phyloP scores from a whole-genome alignment of 2,888 invertebrate species.

The Rutpela maculata region DNA sequence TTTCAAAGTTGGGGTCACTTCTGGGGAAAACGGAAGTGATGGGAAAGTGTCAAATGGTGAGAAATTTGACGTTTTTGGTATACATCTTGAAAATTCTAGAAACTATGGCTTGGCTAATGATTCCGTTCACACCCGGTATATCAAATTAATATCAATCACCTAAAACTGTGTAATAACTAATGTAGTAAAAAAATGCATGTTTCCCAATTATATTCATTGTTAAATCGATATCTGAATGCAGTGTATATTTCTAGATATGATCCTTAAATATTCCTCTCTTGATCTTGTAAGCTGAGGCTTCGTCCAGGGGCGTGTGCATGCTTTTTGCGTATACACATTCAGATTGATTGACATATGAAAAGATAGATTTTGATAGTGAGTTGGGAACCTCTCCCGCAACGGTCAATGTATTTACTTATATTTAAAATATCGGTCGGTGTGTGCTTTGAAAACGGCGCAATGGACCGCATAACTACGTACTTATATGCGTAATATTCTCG shows the following conservation, averaged over 20 bases:
- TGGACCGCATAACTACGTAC: conserved; percentile 53
- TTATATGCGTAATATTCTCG: conserved; percentile 52
- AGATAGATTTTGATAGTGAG: conserved; percentile 57
- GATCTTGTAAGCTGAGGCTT: not conserved
- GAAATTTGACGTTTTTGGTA: too few species aligned
- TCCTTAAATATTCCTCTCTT: not conserved
- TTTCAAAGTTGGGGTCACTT: too few species aligned
- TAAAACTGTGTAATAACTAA: not conserved
- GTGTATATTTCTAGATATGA: not conserved
- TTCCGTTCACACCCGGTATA: too few species aligned
- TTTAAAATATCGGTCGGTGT: conserved; percentile 57
- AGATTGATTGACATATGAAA: conserved; percentile 61
- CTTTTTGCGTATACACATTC: conserved; percentile 36
- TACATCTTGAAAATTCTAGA: too few species aligned
- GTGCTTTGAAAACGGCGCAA: conserved; percentile 51
- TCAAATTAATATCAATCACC: too few species aligned
- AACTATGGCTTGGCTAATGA: too few species aligned
- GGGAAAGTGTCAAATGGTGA: too few species aligned
- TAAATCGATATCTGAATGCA: not conserved
- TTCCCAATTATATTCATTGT: not conserved
- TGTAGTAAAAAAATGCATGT: not conserved
- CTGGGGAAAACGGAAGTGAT: too few species aligned
- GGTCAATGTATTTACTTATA: conserved; percentile 59
- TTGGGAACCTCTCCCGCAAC: conserved; percentile 52
- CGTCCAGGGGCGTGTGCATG: conserved; percentile 9